Base-by-base conservation (phyloP, 92 coral and sea anemone genomes). In the Phenganax subtilis region DNA sequence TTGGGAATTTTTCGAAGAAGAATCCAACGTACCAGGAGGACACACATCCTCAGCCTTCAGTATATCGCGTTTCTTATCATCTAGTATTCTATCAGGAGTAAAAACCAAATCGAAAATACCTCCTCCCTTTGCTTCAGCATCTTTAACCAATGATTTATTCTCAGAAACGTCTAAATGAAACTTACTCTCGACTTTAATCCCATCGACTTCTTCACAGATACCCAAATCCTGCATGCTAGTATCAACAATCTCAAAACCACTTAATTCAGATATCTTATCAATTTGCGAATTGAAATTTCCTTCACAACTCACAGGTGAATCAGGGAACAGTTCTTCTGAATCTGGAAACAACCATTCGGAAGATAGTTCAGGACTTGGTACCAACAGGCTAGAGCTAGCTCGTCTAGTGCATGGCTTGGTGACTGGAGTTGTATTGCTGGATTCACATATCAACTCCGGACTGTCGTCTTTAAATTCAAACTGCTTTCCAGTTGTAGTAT, bases 1-100 rank as follows among this genome's bases (percentile, higher is more conserved):
- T 28, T 61, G 25, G 20, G 15, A 61, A 17, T 28, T 30, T 64
- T 2, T 1, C 31, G 12, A 12, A 20, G 73, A 37, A 10, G 83
- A 79, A 20, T 79, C 83, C 52, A 79, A 79, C 83, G 63, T 79
- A 51, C 74, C 73, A 20, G 83, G 74, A 47, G 83, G 52, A 56
- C 83, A 79, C 5, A 62, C 17, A 63, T 57, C 74, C 83, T 9
- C 69, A 11, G 54, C 52, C 12, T 29, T 11, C 30, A 37, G 30
- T 31, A 29, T 27, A 10, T 60, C 81, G 12, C 51, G 70, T 8
- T 37, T 60, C 17, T 76, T 64, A 12, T 59, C 53, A 12, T 30
- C 55, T 25, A 8, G 81, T 12, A 12, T 20, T 31, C 7, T 5
- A 76, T 20, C 20, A 27, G 69, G 55, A 12, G 61, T 15, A 4